Conservation (phyloP, 2,113 vertebrate species). For the Myrmecobius fasciatus region DNA sequence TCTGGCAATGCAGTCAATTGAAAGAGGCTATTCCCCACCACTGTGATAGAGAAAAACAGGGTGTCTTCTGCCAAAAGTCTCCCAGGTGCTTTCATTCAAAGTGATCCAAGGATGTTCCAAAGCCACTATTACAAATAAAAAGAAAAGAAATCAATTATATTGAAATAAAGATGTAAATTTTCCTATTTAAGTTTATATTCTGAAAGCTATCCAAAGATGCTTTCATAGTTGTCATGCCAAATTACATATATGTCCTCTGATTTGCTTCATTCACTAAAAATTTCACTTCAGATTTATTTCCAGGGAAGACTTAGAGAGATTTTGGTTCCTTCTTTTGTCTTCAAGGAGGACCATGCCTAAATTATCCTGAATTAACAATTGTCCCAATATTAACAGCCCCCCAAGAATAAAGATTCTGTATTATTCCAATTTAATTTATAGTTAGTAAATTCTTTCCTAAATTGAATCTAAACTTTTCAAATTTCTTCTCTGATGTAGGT, state of each 20-base stretch:
- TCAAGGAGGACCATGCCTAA: conserved; percentile 17
- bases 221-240: neutral
- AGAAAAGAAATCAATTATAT: neutral
- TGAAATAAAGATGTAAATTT: neutral
- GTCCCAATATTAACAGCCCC: conserved; percentile 30
- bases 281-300: neutral
- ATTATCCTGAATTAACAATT: conserved; percentile 30
- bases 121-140: neutral
- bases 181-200: neutral
- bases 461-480: neutral
- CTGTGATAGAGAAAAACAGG: neutral
- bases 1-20: neutral
- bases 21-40: neutral
- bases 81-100: neutral
- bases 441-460: conserved; percentile 19
- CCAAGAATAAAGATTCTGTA: conserved; percentile 28
- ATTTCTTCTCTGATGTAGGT: conserved; percentile 78
- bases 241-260: neutral
- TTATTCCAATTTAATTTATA: conserved; percentile 21
- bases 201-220: neutral
- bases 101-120: neutral
- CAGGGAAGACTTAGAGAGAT: neutral
- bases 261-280: neutral
- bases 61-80: neutral
- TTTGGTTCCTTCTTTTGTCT: neutral